Base-by-base conservation (phyloP, 1,140 invertebrate genomes). In the Popillia japonica region DNA sequence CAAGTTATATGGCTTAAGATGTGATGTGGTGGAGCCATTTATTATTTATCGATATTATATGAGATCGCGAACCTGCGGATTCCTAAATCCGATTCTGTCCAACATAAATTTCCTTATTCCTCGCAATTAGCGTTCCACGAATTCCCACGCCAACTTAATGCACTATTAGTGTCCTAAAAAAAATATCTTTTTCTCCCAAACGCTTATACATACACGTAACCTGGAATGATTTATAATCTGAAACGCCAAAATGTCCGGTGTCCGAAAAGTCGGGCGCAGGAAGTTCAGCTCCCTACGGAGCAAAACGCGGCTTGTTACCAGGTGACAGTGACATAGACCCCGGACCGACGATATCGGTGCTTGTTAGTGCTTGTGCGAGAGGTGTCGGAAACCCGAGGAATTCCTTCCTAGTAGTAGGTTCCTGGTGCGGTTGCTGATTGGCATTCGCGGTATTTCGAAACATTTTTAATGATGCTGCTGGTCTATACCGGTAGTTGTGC, bases 211-310 rank as follows among this genome's bases (percentile, higher is more conserved):
- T n/a, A 55, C 6, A n/a, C 17, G 17, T 17, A 55, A 6, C 6
- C 17, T 55, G 6, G 48, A n/a, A 55, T 55, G 48, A 55, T 55
- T 55, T 55, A 55, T 55, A 55, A 55, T 55, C 48, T 17, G 14
- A 55, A 55, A 55, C 48, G 48, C 11, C 48, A 55, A 55, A 55
- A 55, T 55, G 48, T n/a, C 48, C 48, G 48, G 14, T 55, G 48
- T 55, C 48, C 48, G 48, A 55, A 55, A 34, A 17, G 14, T 17
- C 48, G 48, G 14, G n/a, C 17, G 14, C 48, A 55, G 48, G 48
- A 55, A 55, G 48, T 55, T 55, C 48, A 55, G 48, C 48, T 55
- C 48, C 48, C 48, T 20, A 55, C 48, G 48, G 48, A 17, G 14
- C 48, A 55, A 34, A 34, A 55, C 48, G 48, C 48, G 48, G 11